Conservation (phyloP, 2,113 vertebrate genomes). For the Rostratula benghalensis region DNA sequence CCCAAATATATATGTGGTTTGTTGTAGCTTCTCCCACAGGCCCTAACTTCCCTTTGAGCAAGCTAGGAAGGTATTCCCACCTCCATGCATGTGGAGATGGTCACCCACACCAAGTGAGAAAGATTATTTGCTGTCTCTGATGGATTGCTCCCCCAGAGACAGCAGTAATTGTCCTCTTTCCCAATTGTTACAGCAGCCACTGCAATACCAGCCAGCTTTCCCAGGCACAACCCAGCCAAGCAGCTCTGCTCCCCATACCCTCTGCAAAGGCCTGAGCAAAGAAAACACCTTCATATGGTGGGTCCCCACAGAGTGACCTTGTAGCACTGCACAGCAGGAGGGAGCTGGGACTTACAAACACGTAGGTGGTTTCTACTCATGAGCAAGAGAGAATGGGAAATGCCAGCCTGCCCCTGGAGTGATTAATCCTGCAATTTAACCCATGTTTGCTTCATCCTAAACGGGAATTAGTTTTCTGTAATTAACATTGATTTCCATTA, state of each 20-base stretch:
- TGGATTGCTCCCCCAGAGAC: neutral
- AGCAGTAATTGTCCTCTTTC: neutral
- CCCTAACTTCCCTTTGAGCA: neutral
- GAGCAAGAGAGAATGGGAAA: slow-evolving; percentile 28
- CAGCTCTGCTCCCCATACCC: neutral
- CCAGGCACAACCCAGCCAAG: neutral
- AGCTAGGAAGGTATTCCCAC: neutral
- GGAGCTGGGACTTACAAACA: neutral
- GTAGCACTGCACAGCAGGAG: neutral
- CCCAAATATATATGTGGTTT: neutral
- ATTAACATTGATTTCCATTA: slow-evolving; percentile 1
- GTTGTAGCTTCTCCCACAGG: neutral
- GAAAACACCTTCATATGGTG: neutral
- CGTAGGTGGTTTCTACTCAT: slow-evolving; percentile 12
- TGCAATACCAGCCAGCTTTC: neutral
- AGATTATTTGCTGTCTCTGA: neutral
- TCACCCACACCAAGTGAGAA: neutral
- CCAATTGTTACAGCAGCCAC: neutral
- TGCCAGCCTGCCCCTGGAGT: slow-evolving; percentile 20
- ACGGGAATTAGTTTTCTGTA: neutral
- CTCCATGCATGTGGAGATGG: accelerated
- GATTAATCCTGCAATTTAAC: slow-evolving; percentile 21
- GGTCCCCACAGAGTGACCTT: neutral
- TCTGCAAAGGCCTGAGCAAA: slow-evolving; percentile 3
- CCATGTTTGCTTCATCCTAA: neutral